These are phyloP conservation scores for Pecten maximus DNA, from an alignment of 2,888 invertebrate genomes.

Conservation along the genomic window DNA sequence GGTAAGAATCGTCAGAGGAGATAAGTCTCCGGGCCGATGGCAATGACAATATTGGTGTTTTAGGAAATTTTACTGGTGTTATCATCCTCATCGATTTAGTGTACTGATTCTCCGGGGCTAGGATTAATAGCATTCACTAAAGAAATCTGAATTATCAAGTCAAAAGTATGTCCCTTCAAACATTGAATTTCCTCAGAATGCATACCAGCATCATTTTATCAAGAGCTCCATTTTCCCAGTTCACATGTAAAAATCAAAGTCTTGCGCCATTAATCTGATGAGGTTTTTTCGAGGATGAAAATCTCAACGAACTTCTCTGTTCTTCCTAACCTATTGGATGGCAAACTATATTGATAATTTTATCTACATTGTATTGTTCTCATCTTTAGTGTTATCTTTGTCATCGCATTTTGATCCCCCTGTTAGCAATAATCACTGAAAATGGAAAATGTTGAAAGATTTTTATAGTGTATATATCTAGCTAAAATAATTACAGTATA, in stretches of 20 bases:
- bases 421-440: background rate
- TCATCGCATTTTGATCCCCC: background rate
- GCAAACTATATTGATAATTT: background rate
- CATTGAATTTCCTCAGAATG: background rate
- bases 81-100: background rate
- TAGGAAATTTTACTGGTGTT: background rate
- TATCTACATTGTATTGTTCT: background rate
- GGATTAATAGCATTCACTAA: background rate
- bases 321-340: background rate
- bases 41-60: constrained; percentile 32
- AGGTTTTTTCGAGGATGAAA: background rate
- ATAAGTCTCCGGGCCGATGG: background rate
- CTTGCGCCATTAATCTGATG: background rate
- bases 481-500: too few relatives aligned
- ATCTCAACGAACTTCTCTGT: background rate
- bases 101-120: background rate
- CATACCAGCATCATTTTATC: background rate
- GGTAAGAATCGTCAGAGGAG: background rate
- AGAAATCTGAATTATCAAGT: background rate
- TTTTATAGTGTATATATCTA: too few relatives aligned
- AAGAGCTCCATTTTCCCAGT: background rate
- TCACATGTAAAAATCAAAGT: background rate
- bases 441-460: too few relatives aligned
- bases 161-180: background rate
- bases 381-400: background rate